Evolutionary conservation across 2,797 vertebrate genomes (phyloP), one percentile per base, ranked within the genome.

Genomic region (Sandelia bainsii): DNA sequence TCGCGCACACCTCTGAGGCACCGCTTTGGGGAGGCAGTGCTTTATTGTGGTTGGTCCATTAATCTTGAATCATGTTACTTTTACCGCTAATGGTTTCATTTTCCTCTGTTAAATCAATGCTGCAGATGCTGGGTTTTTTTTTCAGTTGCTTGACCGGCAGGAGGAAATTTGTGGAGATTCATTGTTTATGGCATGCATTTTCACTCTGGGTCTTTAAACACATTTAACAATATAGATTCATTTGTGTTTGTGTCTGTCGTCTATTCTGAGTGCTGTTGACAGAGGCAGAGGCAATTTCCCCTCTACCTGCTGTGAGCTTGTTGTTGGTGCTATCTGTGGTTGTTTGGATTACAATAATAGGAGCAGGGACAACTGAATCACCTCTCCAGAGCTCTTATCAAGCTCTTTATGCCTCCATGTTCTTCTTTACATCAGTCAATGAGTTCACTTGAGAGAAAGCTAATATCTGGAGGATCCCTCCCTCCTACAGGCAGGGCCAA

Each of bases 51-150:
- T 67, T 52, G 42, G 49, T 80, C 84, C 87, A 76, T 89, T 84
- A 83, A 72, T 72, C 73, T 62, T 69, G 67, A 81, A 60, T 63
- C 22, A 13, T 54, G 37, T 52, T 62, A 59, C 78, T 80, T 85
- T 86, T 32, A 22, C 73, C 63, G 29, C 79, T 88, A 88, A 90
- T 90, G 63, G 77, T 69, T 87, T 75, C 89, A 84, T 90, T 91
- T 86, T 82, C 83, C 37, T 76, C 52, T 60, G 64, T 84, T 85
- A 75, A 79, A 75, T 79, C 73, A 54, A 46, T 62, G 59, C 61
- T 17, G 53, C 11, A 8, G 67, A 77, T 73, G 49, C n/a, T 23
- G 27, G 29, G 59, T n/a, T 63, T 6, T 39, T 42, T 49, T 42
- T 29, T 23, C 22, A 0, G 3, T 13, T 32, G 6, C 48, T 16